Base-by-base conservation (phyloP, 2,888 invertebrate genomes). In the Ischnura elegans region DNA sequence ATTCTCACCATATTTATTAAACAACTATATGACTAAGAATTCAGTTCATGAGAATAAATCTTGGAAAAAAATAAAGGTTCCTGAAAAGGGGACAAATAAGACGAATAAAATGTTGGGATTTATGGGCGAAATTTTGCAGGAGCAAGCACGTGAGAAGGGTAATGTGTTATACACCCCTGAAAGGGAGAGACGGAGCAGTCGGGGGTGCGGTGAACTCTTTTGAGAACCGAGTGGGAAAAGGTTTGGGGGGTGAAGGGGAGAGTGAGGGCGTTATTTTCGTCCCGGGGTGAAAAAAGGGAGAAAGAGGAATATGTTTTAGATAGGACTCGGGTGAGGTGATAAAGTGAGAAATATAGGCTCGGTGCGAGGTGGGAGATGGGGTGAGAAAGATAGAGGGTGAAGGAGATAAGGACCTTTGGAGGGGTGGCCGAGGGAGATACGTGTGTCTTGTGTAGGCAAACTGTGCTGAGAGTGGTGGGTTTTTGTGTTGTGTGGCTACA, bases 291-390 rank as follows among this genome's bases (percentile, higher is more conserved):
- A 86, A 86, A 86, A 76, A 36, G 76, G 76, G 76, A 76, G 45
- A 45, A 86, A 86, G 46, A 86, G 46, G 43, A 86, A 86, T 86
- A 86, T n/a, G 86, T 86, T 86, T 86, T 45, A 86, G 86, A 86
- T 86, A 86, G 86, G 86, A 42, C 76, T 76, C 46, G 86, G 43
- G 86, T 25, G 45, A 86, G 86, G 43, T 86, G 86, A 87, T 87
- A 29, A 87, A 87, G 47, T 87, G 46, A 87, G 87, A 87, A 46
- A 46, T 47, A 47, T 87, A 51, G 36, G 51, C 46, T 36, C 51
- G 51, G 36, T 51, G 87, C 51, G 87, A 51, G 47, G 51, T n/a
- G n/a, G 25, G 46, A 47, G 19, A 87, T 29, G 46, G 45, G 29
- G 47, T 29, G 47, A 36, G 6, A n/a, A 2, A 51, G 51, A 51